phyloP scores from a whole-genome alignment of 2,797 vertebrate genomes.

The Poecilia velifera region DNA sequence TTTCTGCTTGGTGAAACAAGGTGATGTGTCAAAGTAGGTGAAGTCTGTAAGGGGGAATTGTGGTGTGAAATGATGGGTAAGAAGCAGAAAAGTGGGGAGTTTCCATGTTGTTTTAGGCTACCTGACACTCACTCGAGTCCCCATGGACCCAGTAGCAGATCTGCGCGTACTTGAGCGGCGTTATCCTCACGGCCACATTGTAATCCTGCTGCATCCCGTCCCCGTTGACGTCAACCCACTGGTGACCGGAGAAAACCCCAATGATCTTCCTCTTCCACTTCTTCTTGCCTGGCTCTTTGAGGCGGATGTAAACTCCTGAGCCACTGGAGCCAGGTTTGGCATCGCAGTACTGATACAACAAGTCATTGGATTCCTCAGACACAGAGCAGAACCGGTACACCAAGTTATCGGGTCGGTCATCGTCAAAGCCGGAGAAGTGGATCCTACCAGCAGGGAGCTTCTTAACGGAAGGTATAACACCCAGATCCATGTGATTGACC shows the following conservation, averaged over 20 bases:
- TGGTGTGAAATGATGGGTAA: neutral
- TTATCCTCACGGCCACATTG: constrained; percentile 97
- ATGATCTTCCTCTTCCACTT: constrained; percentile 96
- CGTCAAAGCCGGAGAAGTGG: constrained; percentile 97
- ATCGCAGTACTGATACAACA: constrained; percentile 96
- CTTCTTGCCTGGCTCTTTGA: constrained; percentile 90
- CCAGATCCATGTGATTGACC: constrained; percentile 93
- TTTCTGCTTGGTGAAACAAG: constrained; percentile 33
- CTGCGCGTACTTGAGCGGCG: constrained; percentile 94
- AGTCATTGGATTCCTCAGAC: constrained; percentile 91
- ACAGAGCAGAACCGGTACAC: constrained; percentile 97
- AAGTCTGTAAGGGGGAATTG: constrained; percentile 7
- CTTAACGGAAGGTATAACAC: constrained; percentile 87
- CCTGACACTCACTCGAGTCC: constrained; percentile 83
- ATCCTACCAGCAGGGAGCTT: constrained; percentile 91
- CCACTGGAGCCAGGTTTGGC: constrained; percentile 93
- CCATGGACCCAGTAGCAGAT: constrained; percentile 97
- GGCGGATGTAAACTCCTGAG: constrained; percentile 94
- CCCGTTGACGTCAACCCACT: constrained; percentile 92
- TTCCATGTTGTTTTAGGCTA: constrained; percentile 75
- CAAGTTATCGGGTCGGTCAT: constrained; percentile 88
- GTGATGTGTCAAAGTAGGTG: neutral
- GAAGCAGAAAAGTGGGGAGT: neutral
- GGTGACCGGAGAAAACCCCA: constrained; percentile 93
- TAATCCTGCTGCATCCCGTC: constrained; percentile 91